Evolutionary conservation across 2,113 vertebrate genomes (phyloP).

Genomic region (rat (Rattus norvegicus)): DNA sequence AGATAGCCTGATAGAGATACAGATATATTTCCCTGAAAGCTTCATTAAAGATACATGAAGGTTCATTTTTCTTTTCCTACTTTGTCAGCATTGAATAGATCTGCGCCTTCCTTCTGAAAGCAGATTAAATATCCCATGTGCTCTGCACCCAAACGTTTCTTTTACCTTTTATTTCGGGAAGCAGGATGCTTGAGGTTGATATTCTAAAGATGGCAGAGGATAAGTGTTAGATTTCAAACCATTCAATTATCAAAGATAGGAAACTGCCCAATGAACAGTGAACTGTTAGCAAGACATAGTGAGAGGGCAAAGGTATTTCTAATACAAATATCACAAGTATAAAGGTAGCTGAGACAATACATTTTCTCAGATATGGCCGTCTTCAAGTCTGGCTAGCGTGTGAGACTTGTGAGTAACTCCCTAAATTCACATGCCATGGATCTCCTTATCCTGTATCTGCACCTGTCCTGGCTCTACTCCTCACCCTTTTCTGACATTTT

Average conservation of each 20-base stretch:
- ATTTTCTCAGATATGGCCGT: neutral
- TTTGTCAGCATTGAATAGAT: slow-evolving; percentile 66
- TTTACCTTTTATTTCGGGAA: slow-evolving; percentile 44
- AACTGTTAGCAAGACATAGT: neutral
- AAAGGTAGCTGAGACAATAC: slow-evolving; percentile 7
- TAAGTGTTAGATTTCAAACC: neutral
- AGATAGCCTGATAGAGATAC: neutral
- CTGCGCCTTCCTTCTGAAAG: slow-evolving; percentile 42
- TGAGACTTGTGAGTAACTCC: neutral
- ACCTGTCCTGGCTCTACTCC: neutral
- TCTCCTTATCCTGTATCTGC: neutral
- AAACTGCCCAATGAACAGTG: neutral
- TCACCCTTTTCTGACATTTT: neutral
- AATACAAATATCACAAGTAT: neutral
- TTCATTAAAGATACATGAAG: slow-evolving; percentile 65
- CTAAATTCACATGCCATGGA: neutral
- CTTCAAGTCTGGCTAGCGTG: neutral
- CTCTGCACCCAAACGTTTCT: slow-evolving; percentile 16
- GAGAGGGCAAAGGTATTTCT: neutral
- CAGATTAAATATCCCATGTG: slow-evolving; percentile 47
- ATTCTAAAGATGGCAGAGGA: neutral
- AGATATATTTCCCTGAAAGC: slow-evolving; percentile 41
- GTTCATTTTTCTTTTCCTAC: slow-evolving; percentile 65
- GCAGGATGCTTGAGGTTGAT: slow-evolving; percentile 41
- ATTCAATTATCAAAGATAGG: neutral